These are phyloP conservation scores for Brachionus angularis DNA, from an alignment of 1,140 invertebrate species.

Conservation along the genomic window DNA sequence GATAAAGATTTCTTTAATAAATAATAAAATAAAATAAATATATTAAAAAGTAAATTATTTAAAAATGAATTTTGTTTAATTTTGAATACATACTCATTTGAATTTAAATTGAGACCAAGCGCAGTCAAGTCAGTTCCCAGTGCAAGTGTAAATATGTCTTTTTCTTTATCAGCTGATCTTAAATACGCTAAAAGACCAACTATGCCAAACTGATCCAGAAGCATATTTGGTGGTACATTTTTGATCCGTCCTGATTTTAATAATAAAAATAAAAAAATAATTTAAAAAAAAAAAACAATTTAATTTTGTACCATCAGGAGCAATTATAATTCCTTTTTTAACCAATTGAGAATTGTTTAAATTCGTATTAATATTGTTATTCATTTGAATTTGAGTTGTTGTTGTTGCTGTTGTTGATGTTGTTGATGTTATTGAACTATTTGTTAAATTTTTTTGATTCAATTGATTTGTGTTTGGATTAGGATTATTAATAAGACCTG, in stretches of 20 bases:
- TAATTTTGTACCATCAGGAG: slow-evolving; percentile 31
- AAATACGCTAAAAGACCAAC: slow-evolving; percentile 95
- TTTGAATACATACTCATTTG: slow-evolving; percentile 71
- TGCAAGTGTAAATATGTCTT: slow-evolving; percentile 86
- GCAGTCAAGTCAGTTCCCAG: slow-evolving; percentile 94
- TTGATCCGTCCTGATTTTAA: too few species aligned
- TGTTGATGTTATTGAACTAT: not conserved
- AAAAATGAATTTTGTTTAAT: not conserved
- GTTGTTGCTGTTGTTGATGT: not conserved
- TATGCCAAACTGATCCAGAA: slow-evolving; percentile 90
- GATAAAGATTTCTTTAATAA: slow-evolving; percentile 71
- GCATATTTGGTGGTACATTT: slow-evolving; percentile 41
- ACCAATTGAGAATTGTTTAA: too few species aligned
- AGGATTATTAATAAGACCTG: not conserved
- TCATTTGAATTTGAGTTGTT: too few species aligned
- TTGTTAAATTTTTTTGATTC: slow-evolving; percentile 22
- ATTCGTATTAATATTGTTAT: too few species aligned
- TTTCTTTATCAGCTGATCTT: slow-evolving; percentile 89
- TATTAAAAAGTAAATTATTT: not conserved
- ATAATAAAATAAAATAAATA: slow-evolving; percentile 33
- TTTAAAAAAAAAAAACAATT: too few species aligned
- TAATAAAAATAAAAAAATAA: too few species aligned
- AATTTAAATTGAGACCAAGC: slow-evolving; percentile 93
- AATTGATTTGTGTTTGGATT: too few species aligned
- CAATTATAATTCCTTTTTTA: slow-evolving; percentile 41